Base-by-base conservation (phyloP, 2,797 vertebrate genomes). In the Oceanodroma leucorhoa region DNA sequence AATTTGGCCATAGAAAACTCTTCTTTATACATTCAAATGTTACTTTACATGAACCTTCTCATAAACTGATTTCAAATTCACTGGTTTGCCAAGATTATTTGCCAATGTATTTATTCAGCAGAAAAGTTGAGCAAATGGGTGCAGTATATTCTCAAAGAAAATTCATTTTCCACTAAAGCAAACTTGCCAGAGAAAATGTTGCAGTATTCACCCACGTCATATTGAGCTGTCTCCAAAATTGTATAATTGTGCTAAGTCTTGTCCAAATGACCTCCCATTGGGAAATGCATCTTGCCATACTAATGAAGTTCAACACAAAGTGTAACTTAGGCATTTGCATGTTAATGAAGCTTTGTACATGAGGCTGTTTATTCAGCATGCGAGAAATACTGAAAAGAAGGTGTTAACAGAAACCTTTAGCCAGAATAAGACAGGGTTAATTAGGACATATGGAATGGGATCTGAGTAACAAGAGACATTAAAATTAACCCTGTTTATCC, bases 321-420 rank as follows among this genome's bases (percentile, higher is more conserved):
- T 83, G 75, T 19, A 83, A 29, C 67, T 81, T 14, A 7, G 64
- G 11, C 11, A 93, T 96, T 92, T 96, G 92, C 92, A 96, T 94
- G 30, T 58, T 91, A 94, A 94, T 95, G 48, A 38, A 18, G 26
- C 64, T 95, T 65, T 78, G 61, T 81, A 72, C 83, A 67, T 8
- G 32, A 57, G 53, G 18, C 40, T 93, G 89, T 87, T 96, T 86
- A 71, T 97, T 93, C 90, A 83, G 90, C 75, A 57, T 13, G 27
- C 0, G 1, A 70, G 77, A 64, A 84, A 64, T 76, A 53, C 89
- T 73, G 75, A 94, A 87, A 79, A 48, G 84, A 95, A 94, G 76
- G 82, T 95, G 87, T 89, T 94, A 96, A 94, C 89, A 96, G 94
- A 96, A 96, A 95, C 48, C 75, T 93, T 93, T 95, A 91, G 21